Evolutionary conservation across 2,113 vertebrate species (phyloP).

Genomic region (Suncus etruscus): DNA sequence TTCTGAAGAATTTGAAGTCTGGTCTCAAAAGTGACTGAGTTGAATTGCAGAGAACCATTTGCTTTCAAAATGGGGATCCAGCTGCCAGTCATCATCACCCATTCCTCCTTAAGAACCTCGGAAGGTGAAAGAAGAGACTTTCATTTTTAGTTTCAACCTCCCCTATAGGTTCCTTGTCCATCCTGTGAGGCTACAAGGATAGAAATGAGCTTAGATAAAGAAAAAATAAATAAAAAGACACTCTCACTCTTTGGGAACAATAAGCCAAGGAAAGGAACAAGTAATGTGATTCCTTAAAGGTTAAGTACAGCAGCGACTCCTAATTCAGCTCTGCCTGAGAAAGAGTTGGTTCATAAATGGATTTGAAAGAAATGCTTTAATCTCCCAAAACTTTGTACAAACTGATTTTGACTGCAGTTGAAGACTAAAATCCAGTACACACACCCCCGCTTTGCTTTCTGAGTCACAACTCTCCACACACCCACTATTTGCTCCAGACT

Average conservation of each 20-base stretch:
- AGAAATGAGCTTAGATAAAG: neutral
- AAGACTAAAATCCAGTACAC: neutral
- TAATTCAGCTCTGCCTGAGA: conserved; percentile 19
- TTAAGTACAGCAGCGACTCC: conserved; percentile 46
- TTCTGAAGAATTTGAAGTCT: neutral
- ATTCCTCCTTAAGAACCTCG: no score
- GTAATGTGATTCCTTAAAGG: conserved; percentile 65
- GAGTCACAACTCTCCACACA: conserved; percentile 1
- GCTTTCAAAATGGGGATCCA: no score
- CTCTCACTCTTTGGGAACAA: neutral
- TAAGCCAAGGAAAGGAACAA: conserved; percentile 45
- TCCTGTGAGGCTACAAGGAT: neutral
- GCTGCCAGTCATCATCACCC: no score
- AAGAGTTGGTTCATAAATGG: neutral
- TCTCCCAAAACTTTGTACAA: conserved; percentile 30
- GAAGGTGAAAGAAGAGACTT: neutral
- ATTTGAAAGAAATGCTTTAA: conserved; percentile 64
- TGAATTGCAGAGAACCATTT: neutral
- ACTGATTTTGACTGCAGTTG: conserved; percentile 8
- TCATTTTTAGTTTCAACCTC: neutral
- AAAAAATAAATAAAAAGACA: neutral
- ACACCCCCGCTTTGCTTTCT: neutral
- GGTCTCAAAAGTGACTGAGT: neutral
- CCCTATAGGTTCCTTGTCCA: neutral
- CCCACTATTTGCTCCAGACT: neutral